Percentiles rank a stretch among this genome's conserved stretches.
phyloP scores from a whole-genome alignment of 1,140 invertebrate genomes.

The Hermetia illucens region DNA sequence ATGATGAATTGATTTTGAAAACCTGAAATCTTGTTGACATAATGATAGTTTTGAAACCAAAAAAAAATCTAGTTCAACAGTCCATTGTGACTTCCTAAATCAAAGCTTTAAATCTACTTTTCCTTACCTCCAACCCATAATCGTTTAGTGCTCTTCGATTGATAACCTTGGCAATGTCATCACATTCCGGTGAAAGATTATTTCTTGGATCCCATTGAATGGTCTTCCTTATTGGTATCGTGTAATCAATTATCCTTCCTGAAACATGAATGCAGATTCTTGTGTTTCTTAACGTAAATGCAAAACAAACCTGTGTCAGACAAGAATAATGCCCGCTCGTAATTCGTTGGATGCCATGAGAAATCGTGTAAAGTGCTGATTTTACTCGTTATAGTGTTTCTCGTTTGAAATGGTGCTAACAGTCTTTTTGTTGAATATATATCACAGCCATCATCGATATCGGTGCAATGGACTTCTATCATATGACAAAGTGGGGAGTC shows the following conservation, averaged over 20 bases:
- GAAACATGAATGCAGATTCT: not conserved
- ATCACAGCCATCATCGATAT: slow-evolving; percentile 18
- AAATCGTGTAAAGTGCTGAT: slow-evolving; percentile 7
- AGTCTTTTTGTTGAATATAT: slow-evolving; percentile 25
- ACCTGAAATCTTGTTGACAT: too few relatives aligned
- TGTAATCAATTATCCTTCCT: slow-evolving; percentile 4
- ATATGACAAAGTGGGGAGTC: slow-evolving; percentile 24
- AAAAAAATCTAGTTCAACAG: too few relatives aligned
- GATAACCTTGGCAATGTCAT: slow-evolving; percentile 62
- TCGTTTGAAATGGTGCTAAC: slow-evolving; percentile 24
- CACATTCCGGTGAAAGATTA: slow-evolving; percentile 7
- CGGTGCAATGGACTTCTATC: slow-evolving; percentile 24
- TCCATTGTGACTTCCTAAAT: too few relatives aligned
- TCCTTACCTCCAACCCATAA: slow-evolving; percentile 62
- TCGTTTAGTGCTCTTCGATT: slow-evolving; percentile 51
- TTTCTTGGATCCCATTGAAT: slow-evolving; percentile 4
- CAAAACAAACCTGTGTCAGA: slow-evolving; percentile 9
- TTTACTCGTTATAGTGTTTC: slow-evolving; percentile 14
- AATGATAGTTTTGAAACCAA: too few relatives aligned
- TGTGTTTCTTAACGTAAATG: not conserved
- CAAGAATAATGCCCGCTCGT: slow-evolving; percentile 20
- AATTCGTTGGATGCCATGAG: slow-evolving; percentile 25
- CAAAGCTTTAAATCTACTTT: not conserved
- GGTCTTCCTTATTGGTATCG: slow-evolving; percentile 1
- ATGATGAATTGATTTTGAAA: too few relatives aligned